Evolutionary conservation across 2,113 vertebrate species (phyloP).

Genomic region (Neopipo cinnamomea): DNA sequence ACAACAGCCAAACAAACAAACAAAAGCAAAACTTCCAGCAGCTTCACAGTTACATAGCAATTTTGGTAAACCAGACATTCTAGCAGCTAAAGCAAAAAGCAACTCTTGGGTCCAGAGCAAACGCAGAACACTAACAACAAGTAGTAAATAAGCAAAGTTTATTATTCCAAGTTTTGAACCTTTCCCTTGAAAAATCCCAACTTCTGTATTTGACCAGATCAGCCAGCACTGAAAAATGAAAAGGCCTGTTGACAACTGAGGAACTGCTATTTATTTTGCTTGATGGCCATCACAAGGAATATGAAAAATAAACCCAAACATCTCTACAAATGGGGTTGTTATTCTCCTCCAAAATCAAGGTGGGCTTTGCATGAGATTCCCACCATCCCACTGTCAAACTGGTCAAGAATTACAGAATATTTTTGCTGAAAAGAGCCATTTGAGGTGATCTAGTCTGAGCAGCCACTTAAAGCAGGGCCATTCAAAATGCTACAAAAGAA

Average conservation of each 20-base stretch:
- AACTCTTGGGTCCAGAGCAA: background rate
- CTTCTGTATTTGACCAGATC: background rate
- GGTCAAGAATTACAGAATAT: background rate
- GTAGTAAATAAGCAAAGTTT: background rate
- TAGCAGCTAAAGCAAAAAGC: background rate
- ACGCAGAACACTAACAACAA: background rate
- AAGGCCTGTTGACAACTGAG: background rate
- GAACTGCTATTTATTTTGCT: background rate
- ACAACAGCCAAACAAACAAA: background rate
- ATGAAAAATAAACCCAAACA: background rate
- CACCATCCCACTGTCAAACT: background rate
- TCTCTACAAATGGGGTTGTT: background rate
- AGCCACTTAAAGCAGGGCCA: background rate
- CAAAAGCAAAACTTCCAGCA: slow-evolving; percentile 17
- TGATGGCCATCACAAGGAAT: background rate
- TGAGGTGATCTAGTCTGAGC: background rate
- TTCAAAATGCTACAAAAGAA: background rate
- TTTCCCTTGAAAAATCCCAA: background rate
- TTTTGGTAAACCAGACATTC: background rate
- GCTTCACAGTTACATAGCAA: background rate
- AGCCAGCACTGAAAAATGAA: background rate
- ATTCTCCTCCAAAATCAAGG: background rate
- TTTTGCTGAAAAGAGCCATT: background rate
- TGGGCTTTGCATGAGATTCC: background rate
- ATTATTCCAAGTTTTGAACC: background rate